phyloP scores from a whole-genome alignment of 1,140 invertebrate genomes.

The Drosophila sturtevanti region DNA sequence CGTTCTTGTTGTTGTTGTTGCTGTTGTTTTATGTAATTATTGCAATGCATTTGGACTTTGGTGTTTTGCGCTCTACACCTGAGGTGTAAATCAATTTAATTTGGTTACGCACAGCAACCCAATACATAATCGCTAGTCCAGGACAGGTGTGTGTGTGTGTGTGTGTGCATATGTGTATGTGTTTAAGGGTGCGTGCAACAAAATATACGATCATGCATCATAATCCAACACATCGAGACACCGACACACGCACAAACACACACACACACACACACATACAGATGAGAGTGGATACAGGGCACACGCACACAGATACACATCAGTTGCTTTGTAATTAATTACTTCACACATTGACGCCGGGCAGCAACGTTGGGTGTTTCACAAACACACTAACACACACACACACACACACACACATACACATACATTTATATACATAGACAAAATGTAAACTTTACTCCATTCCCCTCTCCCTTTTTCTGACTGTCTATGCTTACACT shows the following conservation, averaged over 20 bases:
- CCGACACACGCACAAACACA: conserved; percentile 47
- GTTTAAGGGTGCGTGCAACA: conserved; percentile 61
- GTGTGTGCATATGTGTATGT: conserved; percentile 23
- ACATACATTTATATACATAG: conserved; percentile 27
- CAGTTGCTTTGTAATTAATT: conserved; percentile 81
- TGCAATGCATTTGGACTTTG: conserved; percentile 47
- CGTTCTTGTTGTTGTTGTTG: not conserved
- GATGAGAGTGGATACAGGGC: conserved; percentile 5
- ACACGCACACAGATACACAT: conserved; percentile 68
- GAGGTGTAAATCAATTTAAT: conserved; percentile 73
- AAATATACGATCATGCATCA: conserved; percentile 77
- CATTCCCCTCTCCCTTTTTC: conserved; percentile 9
- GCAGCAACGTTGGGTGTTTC: conserved; percentile 39
- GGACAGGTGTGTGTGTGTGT: conserved; percentile 28
- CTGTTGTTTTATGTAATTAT: conserved; percentile 37
- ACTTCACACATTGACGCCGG: conserved; percentile 80
- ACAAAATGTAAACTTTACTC: conserved; percentile 68
- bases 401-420: conserved; percentile 40
- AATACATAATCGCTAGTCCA: conserved; percentile 30
- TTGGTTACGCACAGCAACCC: conserved; percentile 41
- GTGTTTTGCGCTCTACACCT: conserved; percentile 42
- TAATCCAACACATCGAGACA: conserved; percentile 59
- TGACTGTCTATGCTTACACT: conserved; percentile 20
- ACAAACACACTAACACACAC: conserved; percentile 25
- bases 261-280: conserved; percentile 11